A percentile compares a stretch with the other conserved stretches of the same genome.
These are phyloP conservation scores for Apteryx owenii DNA, from an alignment of 2,113 vertebrate species.

Conservation along the genomic window DNA sequence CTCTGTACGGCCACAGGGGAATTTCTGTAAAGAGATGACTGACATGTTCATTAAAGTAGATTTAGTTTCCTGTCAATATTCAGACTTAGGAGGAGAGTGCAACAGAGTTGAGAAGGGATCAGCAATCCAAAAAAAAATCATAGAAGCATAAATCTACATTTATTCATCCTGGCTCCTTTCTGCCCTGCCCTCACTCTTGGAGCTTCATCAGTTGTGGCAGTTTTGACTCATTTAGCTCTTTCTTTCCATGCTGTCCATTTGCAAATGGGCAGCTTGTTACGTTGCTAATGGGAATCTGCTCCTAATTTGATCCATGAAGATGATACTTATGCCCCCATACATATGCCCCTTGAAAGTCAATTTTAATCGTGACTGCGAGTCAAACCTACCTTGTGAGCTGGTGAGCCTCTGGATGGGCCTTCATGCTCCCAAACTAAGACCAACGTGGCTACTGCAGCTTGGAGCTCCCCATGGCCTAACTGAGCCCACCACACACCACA, in stretches of 20 bases:
- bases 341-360: background rate
- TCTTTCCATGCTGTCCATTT: background rate
- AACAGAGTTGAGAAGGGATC: background rate
- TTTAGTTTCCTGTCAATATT: background rate
- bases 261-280: background rate
- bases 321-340: background rate
- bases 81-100: background rate
- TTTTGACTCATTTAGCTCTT: background rate
- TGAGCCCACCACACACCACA: background rate
- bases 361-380: background rate
- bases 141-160: background rate
- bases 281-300: background rate
- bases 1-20: fast-evolving
- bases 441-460: background rate
- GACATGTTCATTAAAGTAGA: background rate
- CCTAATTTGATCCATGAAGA: background rate
- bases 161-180: background rate
- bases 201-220: fast-evolving
- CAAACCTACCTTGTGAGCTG: background rate
- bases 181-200: background rate
- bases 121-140: background rate
- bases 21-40: background rate
- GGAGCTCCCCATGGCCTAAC: background rate
- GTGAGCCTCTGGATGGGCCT: background rate
- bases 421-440: background rate